Evolutionary conservation across 2,888 invertebrate genomes (phyloP), one percentile per base, ranked within the genome.

Genomic region (Willowsia nigromaculata): DNA sequence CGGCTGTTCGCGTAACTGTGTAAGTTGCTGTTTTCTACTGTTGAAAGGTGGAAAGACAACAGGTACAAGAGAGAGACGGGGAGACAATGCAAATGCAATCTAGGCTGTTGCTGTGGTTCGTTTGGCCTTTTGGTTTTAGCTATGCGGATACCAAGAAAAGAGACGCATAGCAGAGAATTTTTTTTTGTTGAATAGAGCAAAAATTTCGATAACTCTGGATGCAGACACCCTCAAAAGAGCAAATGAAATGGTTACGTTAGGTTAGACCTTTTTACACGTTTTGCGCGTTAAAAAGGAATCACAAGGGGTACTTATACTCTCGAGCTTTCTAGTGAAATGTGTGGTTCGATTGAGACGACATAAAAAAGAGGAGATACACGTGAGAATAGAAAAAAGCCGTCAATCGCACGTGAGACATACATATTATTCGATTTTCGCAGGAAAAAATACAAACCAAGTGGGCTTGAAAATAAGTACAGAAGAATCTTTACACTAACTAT

Each of bases 381-480:
- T n/a, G n/a, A 27, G 4, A 53, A 27, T 53, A 68, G 68, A 88
- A 84, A 87, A 87, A 90, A 91, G 90, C 91, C 91, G 91, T 92
- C 91, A 91, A 90, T 86, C 86, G 92, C 91, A 91, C 92, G 92
- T 92, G 92, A 92, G 91, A 90, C 91, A 91, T 90, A 90, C 90
- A 91, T 87, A 91, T 90, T 89, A 68, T 71, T 56, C 53, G 43
- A 81, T 90, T 76, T 82, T 88, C n/a, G n/a, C 83, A 65, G 30
- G 13, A n/a, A 71, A 71, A 90, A n/a, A n/a, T n/a, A n/a, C n/a
- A n/a, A 62, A 33, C 65, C 47, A 40, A 87, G 30, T 15, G n/a
- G n/a, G n/a, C 18, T 53, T 76, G 30, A 76, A 30, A 50, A 43
- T 3, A 76, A 27, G 25, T 50, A 50, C 9, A 18, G 30, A 53